Base-by-base conservation (phyloP, 1,140 invertebrate genomes). In the Ceratosolen solmsi region DNA sequence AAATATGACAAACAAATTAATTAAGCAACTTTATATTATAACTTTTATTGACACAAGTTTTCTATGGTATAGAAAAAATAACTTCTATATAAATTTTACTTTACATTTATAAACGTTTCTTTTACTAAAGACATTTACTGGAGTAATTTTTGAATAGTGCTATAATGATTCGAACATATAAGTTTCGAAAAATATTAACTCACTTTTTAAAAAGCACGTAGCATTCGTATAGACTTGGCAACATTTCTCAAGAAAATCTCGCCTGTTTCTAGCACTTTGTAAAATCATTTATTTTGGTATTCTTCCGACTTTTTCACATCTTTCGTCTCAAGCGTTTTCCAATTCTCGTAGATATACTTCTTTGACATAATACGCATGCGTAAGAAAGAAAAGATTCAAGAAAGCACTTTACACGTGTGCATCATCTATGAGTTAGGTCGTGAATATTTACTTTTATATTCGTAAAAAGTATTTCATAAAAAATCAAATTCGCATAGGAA, bases 291-390 rank as follows among this genome's bases (percentile, higher is more conserved):
- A 38, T 51, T 56, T 72, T 46, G 9, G 9, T 22, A 27, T 72
- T 25, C 13, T 49, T 27, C 25, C 17, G 11, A 49, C 13, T 46
- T 72, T 46, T 72, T 17, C 4, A 22, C 36, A 25, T n/a, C 70
- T 5, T 15, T 72, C 70, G 38, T 49, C 41, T 72, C 25, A 3
- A 74, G 51, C 4, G 11, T 56, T 56, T 56, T 74, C 71, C 72
- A 74, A 65, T 74, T 74, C 49, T 36, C 27, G 38, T 72, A 51
- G 46, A 72, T 72, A 84, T 84, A 84, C 83, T 86, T 86, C 82
- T 86, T 87, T 87, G 84, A 84, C 86, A 87, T 82, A 87, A 83
- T 84, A 80, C 75, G 81, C 65, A 76, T 65, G 49, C 72, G 51
- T 72, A 38, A 70, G 38, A 25, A 72, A 49, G 38, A 71, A 71